Conservation (phyloP, 2,113 vertebrate species). For the Polypterus bichir region DNA sequence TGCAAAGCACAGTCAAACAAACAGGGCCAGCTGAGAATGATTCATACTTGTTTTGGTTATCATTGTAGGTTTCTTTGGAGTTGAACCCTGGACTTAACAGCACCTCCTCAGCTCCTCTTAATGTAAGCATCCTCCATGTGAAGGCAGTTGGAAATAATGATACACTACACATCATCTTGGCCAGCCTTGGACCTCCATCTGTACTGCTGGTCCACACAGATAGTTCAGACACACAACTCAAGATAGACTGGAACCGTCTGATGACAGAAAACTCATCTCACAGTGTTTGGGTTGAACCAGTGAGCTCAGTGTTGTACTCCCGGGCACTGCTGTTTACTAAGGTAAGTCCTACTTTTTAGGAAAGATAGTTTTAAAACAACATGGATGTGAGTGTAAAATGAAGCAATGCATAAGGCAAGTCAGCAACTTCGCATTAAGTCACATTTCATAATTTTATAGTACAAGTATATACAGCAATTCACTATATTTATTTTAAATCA, state of each 20-base stretch:
- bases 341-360: conserved; percentile 32
- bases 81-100: conserved; percentile 42
- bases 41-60: neutral
- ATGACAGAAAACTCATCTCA: conserved; percentile 27
- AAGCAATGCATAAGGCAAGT: too few relatives aligned
- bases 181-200: conserved; percentile 59
- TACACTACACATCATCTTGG: conserved; percentile 74
- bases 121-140: conserved; percentile 58
- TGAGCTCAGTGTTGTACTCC: conserved; percentile 53
- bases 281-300: conserved; percentile 58
- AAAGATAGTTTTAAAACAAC: too few relatives aligned
- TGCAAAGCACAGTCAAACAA: too few relatives aligned
- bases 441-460: too few relatives aligned
- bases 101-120: neutral
- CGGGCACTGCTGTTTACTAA: conserved; percentile 57
- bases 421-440: too few relatives aligned
- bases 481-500: too few relatives aligned
- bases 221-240: conserved; percentile 40
- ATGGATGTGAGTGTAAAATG: too few relatives aligned
- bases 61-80: conserved; percentile 52
- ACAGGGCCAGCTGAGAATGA: too few relatives aligned
- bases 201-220: conserved; percentile 64
- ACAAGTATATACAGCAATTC: too few relatives aligned
- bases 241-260: conserved; percentile 64
- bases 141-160: conserved; percentile 52